Percentiles rank a stretch among this genome's conserved stretches.
phyloP scores from a whole-genome alignment of 2,888 invertebrate genomes.

The Campoplex capitator region DNA sequence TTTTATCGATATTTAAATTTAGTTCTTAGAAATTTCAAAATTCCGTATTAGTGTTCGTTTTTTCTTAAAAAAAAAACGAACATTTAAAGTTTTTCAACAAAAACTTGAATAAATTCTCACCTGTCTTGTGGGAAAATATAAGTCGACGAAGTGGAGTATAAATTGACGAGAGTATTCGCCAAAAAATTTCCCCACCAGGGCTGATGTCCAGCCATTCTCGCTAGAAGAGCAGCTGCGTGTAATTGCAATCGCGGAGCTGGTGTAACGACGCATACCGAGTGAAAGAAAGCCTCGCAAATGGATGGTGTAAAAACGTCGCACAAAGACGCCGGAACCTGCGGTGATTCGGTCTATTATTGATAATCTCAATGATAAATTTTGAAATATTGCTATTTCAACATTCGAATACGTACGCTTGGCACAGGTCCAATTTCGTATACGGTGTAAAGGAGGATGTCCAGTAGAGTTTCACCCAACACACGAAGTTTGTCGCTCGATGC shows the following conservation, averaged over 20 bases:
- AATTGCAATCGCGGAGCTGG: conserved; percentile 93
- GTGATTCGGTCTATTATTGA: neutral
- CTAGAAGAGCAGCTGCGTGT: conserved; percentile 91
- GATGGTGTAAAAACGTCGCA: conserved; percentile 83
- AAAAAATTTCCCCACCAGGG: conserved; percentile 96
- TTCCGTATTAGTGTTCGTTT: no score
- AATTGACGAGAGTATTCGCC: conserved; percentile 91
- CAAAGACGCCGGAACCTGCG: conserved; percentile 82
- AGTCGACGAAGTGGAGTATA: conserved; percentile 92
- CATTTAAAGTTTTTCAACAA: no score
- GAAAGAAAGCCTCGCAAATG: conserved; percentile 88
- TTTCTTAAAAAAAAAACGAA: no score
- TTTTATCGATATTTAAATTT: no score
- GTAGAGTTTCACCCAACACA: conserved; percentile 92
- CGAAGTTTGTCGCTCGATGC: conserved; percentile 94
- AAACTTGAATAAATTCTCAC: conserved; percentile 83
- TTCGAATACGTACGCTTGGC: conserved; percentile 79
- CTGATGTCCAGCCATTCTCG: conserved; percentile 91
- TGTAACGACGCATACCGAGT: conserved; percentile 89
- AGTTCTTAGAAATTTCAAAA: no score
- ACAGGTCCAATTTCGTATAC: conserved; percentile 87
- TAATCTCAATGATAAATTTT: neutral
- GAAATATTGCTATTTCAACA: neutral
- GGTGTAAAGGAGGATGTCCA: conserved; percentile 92
- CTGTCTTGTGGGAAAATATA: conserved; percentile 94